Evolutionary conservation across 2,797 vertebrate species (phyloP).

Genomic region (Varecia variegata): DNA sequence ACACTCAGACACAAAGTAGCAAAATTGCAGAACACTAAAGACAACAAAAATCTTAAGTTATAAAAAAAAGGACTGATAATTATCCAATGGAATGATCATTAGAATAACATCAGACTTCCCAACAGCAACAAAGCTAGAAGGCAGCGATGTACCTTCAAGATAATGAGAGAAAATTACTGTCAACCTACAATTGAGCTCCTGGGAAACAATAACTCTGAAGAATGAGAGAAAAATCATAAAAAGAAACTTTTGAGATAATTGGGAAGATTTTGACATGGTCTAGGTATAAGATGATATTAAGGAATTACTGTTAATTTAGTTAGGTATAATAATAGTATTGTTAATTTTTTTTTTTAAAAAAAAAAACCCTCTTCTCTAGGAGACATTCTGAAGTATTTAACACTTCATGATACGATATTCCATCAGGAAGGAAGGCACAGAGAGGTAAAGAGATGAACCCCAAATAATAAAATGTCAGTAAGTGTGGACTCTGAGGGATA

Average conservation of each 20-base stretch:
- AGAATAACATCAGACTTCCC: background rate
- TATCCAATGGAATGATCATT: background rate
- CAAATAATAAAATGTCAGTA: background rate
- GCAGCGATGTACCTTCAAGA: background rate
- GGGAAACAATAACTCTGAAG: background rate
- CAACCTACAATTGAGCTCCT: background rate
- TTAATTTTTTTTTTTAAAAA: background rate
- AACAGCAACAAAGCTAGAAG: background rate
- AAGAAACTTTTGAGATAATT: background rate
- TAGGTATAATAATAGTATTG: background rate
- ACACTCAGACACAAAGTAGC: background rate
- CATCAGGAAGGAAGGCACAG: background rate
- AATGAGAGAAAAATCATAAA: constrained; percentile 3
- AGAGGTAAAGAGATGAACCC: background rate
- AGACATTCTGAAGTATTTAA: background rate
- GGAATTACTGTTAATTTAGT: constrained; percentile 4
- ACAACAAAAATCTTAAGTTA: background rate
- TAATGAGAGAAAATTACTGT: background rate
- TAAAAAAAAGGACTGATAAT: background rate
- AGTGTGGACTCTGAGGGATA: background rate
- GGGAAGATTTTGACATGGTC: background rate
- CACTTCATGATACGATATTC: background rate
- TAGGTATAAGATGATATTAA: background rate
- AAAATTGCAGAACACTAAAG: background rate
- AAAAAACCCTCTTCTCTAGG: background rate